These are phyloP conservation scores for Marisa cornuarietis DNA, from an alignment of 1,140 invertebrate genomes.

Conservation along the genomic window DNA sequence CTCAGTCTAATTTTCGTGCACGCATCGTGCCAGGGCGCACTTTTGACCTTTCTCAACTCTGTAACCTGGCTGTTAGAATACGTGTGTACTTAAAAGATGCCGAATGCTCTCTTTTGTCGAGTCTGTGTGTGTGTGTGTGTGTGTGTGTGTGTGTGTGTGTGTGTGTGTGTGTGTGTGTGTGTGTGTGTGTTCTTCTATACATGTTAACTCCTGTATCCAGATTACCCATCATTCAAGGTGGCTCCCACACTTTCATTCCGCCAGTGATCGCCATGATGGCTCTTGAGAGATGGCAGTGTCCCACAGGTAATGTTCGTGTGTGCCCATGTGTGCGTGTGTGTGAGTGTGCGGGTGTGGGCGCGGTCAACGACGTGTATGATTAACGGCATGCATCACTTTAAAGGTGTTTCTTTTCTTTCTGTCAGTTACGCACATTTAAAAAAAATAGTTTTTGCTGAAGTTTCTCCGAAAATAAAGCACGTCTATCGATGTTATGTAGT, in stretches of 20 bases:
- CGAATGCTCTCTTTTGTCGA: too few species aligned
- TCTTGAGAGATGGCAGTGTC: slow-evolving; percentile 82
- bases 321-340: too few species aligned
- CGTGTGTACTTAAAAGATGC: background rate
- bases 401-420: too few species aligned
- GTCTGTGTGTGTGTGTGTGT: background rate
- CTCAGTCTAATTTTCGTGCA: background rate
- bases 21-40: background rate
- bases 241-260: slow-evolving; percentile 85
- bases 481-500: too few species aligned
- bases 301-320: slow-evolving; percentile 48
- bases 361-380: too few species aligned
- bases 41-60: background rate
- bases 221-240: slow-evolving; percentile 78
- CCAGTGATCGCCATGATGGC: slow-evolving; percentile 83
- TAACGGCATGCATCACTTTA: too few species aligned
- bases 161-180: background rate
- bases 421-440: too few species aligned
- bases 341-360: too few species aligned
- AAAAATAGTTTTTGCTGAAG: too few species aligned
- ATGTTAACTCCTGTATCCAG: slow-evolving; percentile 57
- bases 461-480: too few species aligned
- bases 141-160: background rate
- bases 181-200: background rate
- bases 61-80: background rate